These are phyloP conservation scores for Charina bottae DNA, from an alignment of 2,113 vertebrate genomes.

Conservation along the genomic window DNA sequence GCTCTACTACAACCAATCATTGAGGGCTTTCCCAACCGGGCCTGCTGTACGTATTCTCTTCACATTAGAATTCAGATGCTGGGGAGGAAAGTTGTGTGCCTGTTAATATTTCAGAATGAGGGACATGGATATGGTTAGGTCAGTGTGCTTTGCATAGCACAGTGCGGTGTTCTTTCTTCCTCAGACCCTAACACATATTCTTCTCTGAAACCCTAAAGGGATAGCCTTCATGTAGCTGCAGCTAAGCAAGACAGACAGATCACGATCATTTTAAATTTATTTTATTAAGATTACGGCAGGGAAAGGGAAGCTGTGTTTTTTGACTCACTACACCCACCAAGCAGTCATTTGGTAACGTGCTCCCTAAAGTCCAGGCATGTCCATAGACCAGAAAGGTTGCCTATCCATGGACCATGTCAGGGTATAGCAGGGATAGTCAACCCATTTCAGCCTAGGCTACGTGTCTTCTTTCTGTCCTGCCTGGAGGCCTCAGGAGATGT, in stretches of 20 bases:
- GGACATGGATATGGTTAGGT: not conserved
- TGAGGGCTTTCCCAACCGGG: not conserved
- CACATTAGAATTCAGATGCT: not conserved
- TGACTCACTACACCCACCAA: not conserved
- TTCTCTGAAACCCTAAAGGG: not conserved
- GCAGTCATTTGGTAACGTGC: not conserved
- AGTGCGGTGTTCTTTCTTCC: not conserved
- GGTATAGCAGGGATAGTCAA: not conserved
- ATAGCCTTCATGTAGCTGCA: not conserved
- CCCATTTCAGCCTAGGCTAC: not conserved
- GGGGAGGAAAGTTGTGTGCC: not conserved
- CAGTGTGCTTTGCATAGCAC: not conserved
- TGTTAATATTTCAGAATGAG: not conserved
- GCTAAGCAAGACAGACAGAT: not conserved
- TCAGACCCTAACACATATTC: not conserved
- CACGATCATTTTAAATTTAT: not conserved
- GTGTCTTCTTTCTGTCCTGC: not conserved
- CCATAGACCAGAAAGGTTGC: not conserved
- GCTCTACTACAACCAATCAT: not conserved
- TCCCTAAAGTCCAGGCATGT: not conserved
- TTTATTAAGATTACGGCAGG: not conserved
- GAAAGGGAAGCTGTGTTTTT: not conserved
- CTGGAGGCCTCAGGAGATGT: not conserved
- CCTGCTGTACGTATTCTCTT: not conserved
- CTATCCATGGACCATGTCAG: too few species aligned